Evolutionary conservation across 1,140 invertebrate species (phyloP).

Genomic region (Pseudachorutes palmiensis): DNA sequence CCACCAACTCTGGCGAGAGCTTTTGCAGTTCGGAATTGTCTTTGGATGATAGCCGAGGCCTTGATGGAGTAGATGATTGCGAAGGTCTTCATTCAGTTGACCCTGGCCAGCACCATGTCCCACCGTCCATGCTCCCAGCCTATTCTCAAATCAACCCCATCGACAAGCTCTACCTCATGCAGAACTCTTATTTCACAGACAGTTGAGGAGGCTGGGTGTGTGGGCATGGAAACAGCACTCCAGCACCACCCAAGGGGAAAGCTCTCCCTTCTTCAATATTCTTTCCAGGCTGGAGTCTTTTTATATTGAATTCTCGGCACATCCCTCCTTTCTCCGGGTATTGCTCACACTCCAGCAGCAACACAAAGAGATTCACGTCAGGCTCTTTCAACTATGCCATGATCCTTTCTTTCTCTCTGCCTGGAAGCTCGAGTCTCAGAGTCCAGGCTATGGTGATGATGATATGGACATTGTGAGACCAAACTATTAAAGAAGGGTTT

Average conservation of each 20-base stretch:
- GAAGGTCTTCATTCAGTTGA: constrained; percentile 39
- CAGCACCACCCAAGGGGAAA: neutral
- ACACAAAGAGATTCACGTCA: neutral
- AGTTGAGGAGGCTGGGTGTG: constrained; percentile 20
- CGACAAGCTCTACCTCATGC: constrained; percentile 95
- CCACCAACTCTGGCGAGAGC: constrained; percentile 58
- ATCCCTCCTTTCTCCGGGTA: neutral
- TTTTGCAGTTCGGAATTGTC: constrained; percentile 83
- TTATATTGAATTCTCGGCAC: neutral
- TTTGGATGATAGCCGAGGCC: constrained; percentile 68
- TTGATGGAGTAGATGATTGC: constrained; percentile 62
- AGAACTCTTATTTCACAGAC: constrained; percentile 81
- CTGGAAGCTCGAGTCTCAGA: too few species aligned
- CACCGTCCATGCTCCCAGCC: constrained; percentile 53
- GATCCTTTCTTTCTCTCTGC: neutral
- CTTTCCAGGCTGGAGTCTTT: neutral
- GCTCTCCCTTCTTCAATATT: neutral
- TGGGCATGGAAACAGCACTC: neutral
- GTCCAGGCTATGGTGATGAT: too few species aligned
- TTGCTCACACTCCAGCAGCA: neutral
- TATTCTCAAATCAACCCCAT: constrained; percentile 89
- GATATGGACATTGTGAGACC: too few species aligned
- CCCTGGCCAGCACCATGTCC: constrained; percentile 41
- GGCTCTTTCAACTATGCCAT: neutral
- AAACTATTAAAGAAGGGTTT: too few species aligned